phyloP scores from a whole-genome alignment of 1,140 invertebrate genomes.

The Calosoma granatense region DNA sequence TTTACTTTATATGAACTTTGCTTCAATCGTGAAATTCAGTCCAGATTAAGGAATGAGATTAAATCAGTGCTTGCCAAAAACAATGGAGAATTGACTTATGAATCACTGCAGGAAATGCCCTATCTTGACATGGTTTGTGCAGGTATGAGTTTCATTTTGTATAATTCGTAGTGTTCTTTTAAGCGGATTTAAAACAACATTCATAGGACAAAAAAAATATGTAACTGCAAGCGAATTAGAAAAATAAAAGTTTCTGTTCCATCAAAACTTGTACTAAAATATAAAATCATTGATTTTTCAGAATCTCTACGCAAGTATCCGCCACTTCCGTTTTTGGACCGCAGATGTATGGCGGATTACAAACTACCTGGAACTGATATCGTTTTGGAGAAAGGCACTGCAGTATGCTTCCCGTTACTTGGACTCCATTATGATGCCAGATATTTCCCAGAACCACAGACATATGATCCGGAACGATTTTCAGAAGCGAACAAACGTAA shows the following conservation, averaged over 20 bases:
- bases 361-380: conserved; percentile 29
- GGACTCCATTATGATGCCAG: conserved; percentile 34
- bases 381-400: conserved; percentile 28
- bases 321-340: conserved; percentile 25
- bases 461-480: conserved; percentile 31
- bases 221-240: too few relatives aligned
- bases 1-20: conserved; percentile 35
- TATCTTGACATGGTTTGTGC: conserved; percentile 38
- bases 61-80: conserved; percentile 15
- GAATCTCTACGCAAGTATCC: conserved; percentile 37
- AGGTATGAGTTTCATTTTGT: conserved; percentile 25
- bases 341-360: conserved; percentile 27
- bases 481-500: conserved; percentile 17
- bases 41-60: conserved; percentile 36
- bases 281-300: conserved; percentile 15
- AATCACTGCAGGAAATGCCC: conserved; percentile 27
- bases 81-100: conserved; percentile 27
- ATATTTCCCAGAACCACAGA: conserved; percentile 24
- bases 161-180: too few relatives aligned
- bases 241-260: too few relatives aligned
- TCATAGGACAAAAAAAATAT: too few relatives aligned
- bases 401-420: conserved; percentile 21
- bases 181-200: neutral
- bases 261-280: too few relatives aligned
- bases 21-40: conserved; percentile 34